Base-by-base conservation (phyloP, 2,113 vertebrate genomes). In the Struthio camelus region DNA sequence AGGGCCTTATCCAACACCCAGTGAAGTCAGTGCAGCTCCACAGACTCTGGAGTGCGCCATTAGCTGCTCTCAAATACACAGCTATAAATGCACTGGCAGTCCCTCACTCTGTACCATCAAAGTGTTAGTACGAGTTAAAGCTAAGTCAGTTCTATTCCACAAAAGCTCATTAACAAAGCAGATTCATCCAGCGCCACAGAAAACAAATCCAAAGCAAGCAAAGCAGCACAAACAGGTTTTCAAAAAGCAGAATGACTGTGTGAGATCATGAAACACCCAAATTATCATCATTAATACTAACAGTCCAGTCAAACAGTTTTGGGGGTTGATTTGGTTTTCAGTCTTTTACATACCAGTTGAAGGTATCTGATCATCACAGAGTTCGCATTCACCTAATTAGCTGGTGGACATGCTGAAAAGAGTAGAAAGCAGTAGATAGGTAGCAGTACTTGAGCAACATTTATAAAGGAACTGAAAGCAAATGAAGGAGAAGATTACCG, bases 291-390 rank as follows among this genome's bases (percentile, higher is more conserved):
- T 77, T 73, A 79, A 80, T 46, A 80, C 38, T 70, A 94, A 84
- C 19, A 85, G 96, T 79, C 75, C 85, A 94, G 82, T 96, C 90
- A 95, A 94, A 97, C 82, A 93, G 87, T 93, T 95, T 82, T 93
- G 93, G 77, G 92, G 90, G 80, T 96, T 93, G 91, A 92, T 92
- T 97, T 96, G 66, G 83, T 93, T 94, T 94, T 96, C 92, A 87
- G 91, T 97, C 97, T 97, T 97, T 98, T 98, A 98, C 98, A 98
- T 98, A 98, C 98, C 98, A 97, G 94, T 98, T 91, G 96, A 97
- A 96, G 97, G 96, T 96, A 97, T 98, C 97, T 97, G 97, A 94
- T 97, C 98, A 98, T 97, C 97, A 80, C 82, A 95, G 97, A 97
- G 95, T 72, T 97, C 96, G 96, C 97, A 97, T 97, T 97, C 97